Percentiles rank a stretch among this genome's conserved stretches.
phyloP scores from a whole-genome alignment of 2,888 invertebrate genomes.

The Anthoptus insignis region DNA sequence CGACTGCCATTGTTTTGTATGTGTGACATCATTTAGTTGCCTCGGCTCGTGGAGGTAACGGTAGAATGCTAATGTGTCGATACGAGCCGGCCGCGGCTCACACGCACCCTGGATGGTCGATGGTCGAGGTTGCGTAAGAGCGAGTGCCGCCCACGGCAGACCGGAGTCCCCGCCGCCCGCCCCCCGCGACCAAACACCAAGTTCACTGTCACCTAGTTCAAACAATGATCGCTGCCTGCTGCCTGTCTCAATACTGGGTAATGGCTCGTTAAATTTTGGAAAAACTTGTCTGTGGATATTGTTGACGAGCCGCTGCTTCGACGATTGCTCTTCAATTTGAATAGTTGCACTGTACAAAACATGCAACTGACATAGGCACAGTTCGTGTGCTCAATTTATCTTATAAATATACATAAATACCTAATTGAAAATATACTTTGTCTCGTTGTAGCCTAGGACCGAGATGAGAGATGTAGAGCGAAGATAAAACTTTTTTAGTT shows the following conservation, averaged over 20 bases:
- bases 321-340: neutral
- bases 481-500: too few relatives aligned
- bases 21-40: slow-evolving; percentile 64
- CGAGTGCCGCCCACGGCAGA: slow-evolving; percentile 73
- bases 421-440: too few relatives aligned
- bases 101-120: slow-evolving; percentile 61
- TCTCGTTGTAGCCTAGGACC: too few relatives aligned
- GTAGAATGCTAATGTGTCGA: slow-evolving; percentile 81
- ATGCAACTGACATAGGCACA: too few relatives aligned
- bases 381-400: too few relatives aligned
- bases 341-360: neutral
- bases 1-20: slow-evolving; percentile 55
- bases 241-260: slow-evolving; percentile 13
- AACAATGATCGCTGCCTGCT: slow-evolving; percentile 21
- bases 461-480: too few relatives aligned
- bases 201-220: slow-evolving; percentile 74
- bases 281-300: neutral
- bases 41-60: slow-evolving; percentile 76
- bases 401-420: too few relatives aligned
- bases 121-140: slow-evolving; percentile 78
- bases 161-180: slow-evolving; percentile 55
- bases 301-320: neutral
- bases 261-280: slow-evolving; percentile 15
- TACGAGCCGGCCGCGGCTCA: slow-evolving; percentile 63
- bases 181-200: slow-evolving; percentile 64